These are phyloP conservation scores for Drosophila serrata DNA, from an alignment of 1,140 invertebrate genomes.

Conservation along the genomic window DNA sequence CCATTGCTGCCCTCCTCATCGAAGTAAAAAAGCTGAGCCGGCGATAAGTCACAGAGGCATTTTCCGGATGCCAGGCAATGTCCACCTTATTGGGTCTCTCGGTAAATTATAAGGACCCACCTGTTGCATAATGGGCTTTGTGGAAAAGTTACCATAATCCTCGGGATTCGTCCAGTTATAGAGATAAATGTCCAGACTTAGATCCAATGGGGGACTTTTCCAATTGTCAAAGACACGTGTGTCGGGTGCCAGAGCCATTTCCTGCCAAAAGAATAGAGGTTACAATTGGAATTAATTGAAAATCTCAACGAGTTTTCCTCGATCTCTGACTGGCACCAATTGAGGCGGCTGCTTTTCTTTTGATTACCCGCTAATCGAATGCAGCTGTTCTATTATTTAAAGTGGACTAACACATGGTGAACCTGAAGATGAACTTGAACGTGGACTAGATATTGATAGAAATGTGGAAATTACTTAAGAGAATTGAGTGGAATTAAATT, in stretches of 20 bases:
- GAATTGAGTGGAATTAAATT: neutral
- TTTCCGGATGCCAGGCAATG: constrained; percentile 89
- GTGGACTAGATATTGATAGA: neutral
- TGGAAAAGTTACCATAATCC: constrained; percentile 86
- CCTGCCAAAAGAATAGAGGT: constrained; percentile 84
- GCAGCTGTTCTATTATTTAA: constrained; percentile 49
- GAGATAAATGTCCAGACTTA: constrained; percentile 91
- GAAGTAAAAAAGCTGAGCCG: constrained; percentile 92
- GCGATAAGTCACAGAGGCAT: constrained; percentile 93
- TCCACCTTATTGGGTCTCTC: constrained; percentile 90
- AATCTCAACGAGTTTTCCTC: constrained; percentile 60
- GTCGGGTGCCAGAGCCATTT: constrained; percentile 87
- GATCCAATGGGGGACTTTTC: constrained; percentile 91
- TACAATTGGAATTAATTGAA: constrained; percentile 72
- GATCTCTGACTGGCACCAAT: constrained; percentile 33
- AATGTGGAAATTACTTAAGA: neutral
- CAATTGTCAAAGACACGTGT: constrained; percentile 89
- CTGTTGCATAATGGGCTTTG: constrained; percentile 89
- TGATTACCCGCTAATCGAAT: constrained; percentile 48
- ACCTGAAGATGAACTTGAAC: constrained; percentile 5
- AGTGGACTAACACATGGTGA: constrained; percentile 13
- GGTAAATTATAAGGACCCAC: constrained; percentile 91
- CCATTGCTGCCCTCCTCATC: constrained; percentile 91
- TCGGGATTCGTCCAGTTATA: constrained; percentile 94
- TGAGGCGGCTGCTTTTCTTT: constrained; percentile 52